Evolutionary conservation across 2,797 vertebrate species (phyloP), one percentile per base, ranked within the genome.

Genomic region (Siniperca scherzeri): DNA sequence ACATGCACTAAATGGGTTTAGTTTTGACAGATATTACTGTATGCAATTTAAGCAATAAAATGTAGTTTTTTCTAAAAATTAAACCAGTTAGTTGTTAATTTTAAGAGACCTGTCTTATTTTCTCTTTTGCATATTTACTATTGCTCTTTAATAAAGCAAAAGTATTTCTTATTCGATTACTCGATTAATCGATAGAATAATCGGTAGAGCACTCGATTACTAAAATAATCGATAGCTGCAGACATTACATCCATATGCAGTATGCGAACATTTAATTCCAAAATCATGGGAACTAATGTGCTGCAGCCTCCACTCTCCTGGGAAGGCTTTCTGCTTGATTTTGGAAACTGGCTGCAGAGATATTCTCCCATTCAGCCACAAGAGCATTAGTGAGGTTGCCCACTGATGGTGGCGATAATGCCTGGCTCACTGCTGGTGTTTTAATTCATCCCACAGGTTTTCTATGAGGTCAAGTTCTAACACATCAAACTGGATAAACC

Each of bases 291-390:
- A 30, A 48, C 62, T 40, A 21, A 27, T 62, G 7, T 53, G 66
- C 44, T 38, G 33, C 66, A 56, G 36, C 9, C 53, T 72, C 38
- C n/a, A 7, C 64, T 27, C 44, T 72, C 62, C 56, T 27, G 61
- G 64, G 57, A 65, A 62, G 19, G 56, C 16, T 80, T 60, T 62
- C 56, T n/a, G 19, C 2, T 14, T n/a, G n/a, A 22, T 62, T 75
- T 70, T 76, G 21, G 44, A 74, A 69, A 68, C 16, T 21, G n/a
- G 14, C 60, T 68, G 33, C 27, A 48, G 66, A 82, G 77, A 70
- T 80, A 57, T 88, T 46, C 66, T 73, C 79, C 48, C 57, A 36
- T 84, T 75, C 38, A 72, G 46, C 73, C 56, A 48, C 30, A 50
- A 25, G 38, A 69, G 60, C 77, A 52, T 64, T 42, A 59, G 74